Percentiles rank a stretch among this genome's conserved stretches.
Evolutionary conservation across 2,888 invertebrate species (phyloP).

Genomic region (Leptinotarsa peninsularis): DNA sequence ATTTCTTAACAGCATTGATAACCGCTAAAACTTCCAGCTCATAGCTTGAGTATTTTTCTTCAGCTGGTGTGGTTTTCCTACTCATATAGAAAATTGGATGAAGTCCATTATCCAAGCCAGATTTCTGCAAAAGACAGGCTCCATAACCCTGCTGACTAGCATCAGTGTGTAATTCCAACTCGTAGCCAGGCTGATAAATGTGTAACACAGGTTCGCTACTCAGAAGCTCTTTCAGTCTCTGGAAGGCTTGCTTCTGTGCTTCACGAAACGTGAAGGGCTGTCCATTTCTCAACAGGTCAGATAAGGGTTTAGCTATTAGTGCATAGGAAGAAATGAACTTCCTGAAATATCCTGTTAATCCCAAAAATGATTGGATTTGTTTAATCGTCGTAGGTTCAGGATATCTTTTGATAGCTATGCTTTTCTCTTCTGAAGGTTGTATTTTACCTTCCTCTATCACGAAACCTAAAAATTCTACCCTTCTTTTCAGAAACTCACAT

Average conservation of each 20-base stretch:
- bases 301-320: conserved; percentile 56
- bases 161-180: conserved; percentile 46
- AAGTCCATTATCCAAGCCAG: conserved; percentile 38
- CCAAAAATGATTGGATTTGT: conserved; percentile 56
- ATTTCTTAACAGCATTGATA: conserved; percentile 57
- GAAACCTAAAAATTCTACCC: conserved; percentile 47
- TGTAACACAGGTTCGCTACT: conserved; percentile 40
- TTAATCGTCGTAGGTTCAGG: conserved; percentile 53
- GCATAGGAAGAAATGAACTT: conserved; percentile 58
- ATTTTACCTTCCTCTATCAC: conserved; percentile 46
- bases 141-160: conserved; percentile 45
- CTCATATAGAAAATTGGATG: conserved; percentile 52
- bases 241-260: conserved; percentile 37
- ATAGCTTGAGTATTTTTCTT: conserved; percentile 56
- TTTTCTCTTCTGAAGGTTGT: conserved; percentile 45
- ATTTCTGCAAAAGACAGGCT: conserved; percentile 42
- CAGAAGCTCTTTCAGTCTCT: conserved; percentile 39
- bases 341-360: conserved; percentile 58
- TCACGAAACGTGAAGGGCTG: conserved; percentile 41
- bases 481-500: conserved; percentile 57
- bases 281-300: conserved; percentile 51
- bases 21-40: conserved; percentile 60
- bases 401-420: conserved; percentile 48
- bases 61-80: conserved; percentile 51
- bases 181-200: conserved; percentile 39